phyloP scores from a whole-genome alignment of 2,888 invertebrate species.

The Cheilosia soror region DNA sequence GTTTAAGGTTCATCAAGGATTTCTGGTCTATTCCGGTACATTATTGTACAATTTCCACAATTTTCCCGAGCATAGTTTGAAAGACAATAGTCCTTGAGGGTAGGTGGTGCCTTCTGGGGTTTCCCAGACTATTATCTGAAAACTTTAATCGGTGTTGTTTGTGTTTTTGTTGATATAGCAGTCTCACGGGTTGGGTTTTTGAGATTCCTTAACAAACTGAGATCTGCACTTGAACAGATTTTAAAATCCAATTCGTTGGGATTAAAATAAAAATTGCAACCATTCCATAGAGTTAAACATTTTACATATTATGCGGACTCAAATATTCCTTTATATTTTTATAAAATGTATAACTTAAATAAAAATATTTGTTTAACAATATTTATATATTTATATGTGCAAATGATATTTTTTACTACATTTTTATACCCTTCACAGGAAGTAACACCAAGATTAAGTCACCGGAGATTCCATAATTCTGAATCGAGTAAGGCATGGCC shows the following conservation, averaged over 20 bases:
- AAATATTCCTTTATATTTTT: not conserved
- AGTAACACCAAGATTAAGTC: no score
- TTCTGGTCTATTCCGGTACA: constrained; percentile 59
- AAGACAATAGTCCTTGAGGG: constrained; percentile 59
- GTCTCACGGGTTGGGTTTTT: constrained; percentile 55
- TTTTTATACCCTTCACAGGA: no score
- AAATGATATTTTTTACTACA: no score
- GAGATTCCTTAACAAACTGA: constrained; percentile 23
- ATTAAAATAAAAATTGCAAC: constrained; percentile 47
- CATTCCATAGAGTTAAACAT: constrained; percentile 35
- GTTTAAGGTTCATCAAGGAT: constrained; percentile 73
- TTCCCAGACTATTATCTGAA: constrained; percentile 51
- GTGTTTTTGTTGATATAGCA: constrained; percentile 50
- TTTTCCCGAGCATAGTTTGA: constrained; percentile 15
- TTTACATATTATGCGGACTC: constrained; percentile 10
- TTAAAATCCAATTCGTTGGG: constrained; percentile 34
- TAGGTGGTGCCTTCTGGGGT: not conserved
- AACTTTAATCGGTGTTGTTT: constrained; percentile 71
- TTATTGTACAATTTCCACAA: constrained; percentile 63
- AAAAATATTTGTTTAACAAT: not conserved
- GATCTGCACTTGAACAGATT: constrained; percentile 35
- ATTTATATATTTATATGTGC: no score
- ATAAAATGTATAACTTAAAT: constrained; percentile 2
- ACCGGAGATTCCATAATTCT: no score
- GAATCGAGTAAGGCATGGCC: no score